Base-by-base conservation (phyloP, 53 echinoderm and acorn worm genomes). In the Glandiceps talaboti region DNA sequence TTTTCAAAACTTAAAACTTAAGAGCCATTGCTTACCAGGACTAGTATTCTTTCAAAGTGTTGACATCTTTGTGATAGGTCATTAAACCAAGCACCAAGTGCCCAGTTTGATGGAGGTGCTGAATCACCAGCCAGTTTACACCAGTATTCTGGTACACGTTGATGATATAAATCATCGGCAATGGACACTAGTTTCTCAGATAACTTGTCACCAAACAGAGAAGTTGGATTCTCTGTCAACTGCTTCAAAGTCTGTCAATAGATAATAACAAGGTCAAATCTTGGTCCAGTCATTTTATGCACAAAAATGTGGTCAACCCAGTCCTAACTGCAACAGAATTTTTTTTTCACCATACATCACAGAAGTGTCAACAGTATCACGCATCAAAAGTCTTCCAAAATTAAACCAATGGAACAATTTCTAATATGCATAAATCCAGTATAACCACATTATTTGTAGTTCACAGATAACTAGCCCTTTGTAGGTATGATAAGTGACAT, bases 31-130 rank as follows among this genome's bases (percentile, higher is more conserved):
- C 79, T 75, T 28, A 92, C 95, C 91, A 92, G 97, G 75, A 97
- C 87, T 26, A 97, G 92, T 30, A 97, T 97, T 85, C 89, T 91
- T 77, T 97, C 97, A n/a, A 97, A 83, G 75, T 97, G 97, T 75
- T 93, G 93, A 76, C 97, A 97, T 64, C 97, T 77, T 64, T 83
- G 85, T 25, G 89, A 73, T 30, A 97, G 81, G 79, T 97, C 97
- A 26, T 80, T 64, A 77, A 97, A 81, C 93, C 93, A 97, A 29
- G 92, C 91, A 0, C 82, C 86, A 33, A 97, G 75, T 26, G 84
- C 82, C 97, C 97, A 97, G 87, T 93, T 97, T 27, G 87, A 74
- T 14, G 93, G 97, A 0, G 97, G 97, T 30, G 93, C 91, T 26
- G 97, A 93, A 30, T 97, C 93, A 0, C 91, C 97, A 0, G 89